phyloP scores from a whole-genome alignment of 2,888 invertebrate species.

The Drosophila peninsularis region DNA sequence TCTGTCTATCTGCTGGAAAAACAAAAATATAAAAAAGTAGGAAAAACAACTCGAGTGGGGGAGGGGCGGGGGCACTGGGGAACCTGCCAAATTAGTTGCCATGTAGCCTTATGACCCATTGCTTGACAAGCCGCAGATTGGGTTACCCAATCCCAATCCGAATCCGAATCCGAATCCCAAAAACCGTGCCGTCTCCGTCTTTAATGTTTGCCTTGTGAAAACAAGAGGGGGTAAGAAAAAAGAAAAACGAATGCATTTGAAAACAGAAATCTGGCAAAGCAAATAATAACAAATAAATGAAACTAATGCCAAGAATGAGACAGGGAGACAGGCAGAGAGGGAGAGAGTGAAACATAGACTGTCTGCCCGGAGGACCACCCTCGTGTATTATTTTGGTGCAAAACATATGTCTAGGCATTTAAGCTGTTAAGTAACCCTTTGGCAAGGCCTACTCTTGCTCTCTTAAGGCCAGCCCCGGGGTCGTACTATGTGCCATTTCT shows the following conservation, averaged over 20 bases:
- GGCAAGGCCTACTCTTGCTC: slow-evolving; percentile 20
- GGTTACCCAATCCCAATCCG: slow-evolving; percentile 60
- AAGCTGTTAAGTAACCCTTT: slow-evolving; percentile 72
- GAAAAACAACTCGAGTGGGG: slow-evolving; percentile 11
- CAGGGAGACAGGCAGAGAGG: neutral
- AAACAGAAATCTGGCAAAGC: slow-evolving; percentile 63
- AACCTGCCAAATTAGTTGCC: slow-evolving; percentile 71
- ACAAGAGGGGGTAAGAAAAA: slow-evolving; percentile 20
- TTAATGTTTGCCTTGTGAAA: slow-evolving; percentile 54
- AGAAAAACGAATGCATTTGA: slow-evolving; percentile 54
- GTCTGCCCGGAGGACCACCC: slow-evolving; percentile 57
- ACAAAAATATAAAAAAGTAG: slow-evolving; percentile 34
- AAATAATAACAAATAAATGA: slow-evolving; percentile 75
- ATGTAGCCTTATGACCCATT: slow-evolving; percentile 68
- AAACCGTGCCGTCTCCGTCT: slow-evolving; percentile 55
- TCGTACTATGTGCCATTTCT: slow-evolving; percentile 57
- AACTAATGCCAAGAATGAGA: slow-evolving; percentile 60
- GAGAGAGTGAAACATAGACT: slow-evolving; percentile 16
- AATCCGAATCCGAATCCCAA: slow-evolving; percentile 11
- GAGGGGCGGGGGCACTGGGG: slow-evolving; percentile 14
- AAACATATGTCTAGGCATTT: slow-evolving; percentile 64
- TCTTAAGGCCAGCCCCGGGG: slow-evolving; percentile 32
- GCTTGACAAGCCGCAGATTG: slow-evolving; percentile 73
- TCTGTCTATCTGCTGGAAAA: slow-evolving; percentile 51
- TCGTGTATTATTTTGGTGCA: slow-evolving; percentile 30